Base-by-base conservation (phyloP, 2,113 vertebrate species). In the Chlamydotis undulata region DNA sequence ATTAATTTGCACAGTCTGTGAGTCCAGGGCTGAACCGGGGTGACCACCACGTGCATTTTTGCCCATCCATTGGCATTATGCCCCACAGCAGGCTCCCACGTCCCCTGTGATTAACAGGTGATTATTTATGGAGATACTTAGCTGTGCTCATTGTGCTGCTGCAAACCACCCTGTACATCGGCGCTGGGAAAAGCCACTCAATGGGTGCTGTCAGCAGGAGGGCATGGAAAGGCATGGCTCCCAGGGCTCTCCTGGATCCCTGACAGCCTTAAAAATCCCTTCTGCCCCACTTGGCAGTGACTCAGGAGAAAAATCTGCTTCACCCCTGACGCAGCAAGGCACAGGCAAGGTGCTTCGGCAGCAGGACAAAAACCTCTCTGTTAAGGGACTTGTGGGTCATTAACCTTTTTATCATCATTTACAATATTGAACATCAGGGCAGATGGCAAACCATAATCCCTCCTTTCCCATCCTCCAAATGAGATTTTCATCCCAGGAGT, bases 151-250 rank as follows among this genome's bases (percentile, higher is more conserved):
- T 64, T 1, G 25, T 4, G 11, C 18, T 14, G 9, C 16, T 56
- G 61, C 41, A 53, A 71, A 75, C 19, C 52, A 2, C 47, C 0
- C 0, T 0, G 0, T 29, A 7, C 5, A 0, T 4, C 2, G 0
- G 37, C 9, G 73, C 55, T 33, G 37, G 39, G 23, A 53, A 71
- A 3, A 71, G 61, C 28, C 3, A 1, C 74, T 31, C 14, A 0
- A 3, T 33, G 75, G 10, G 26, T 41, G 64, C 50, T 37, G 12
- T 19, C 26, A 82, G 53, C 12, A 68, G 14, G 11, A 57, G 9
- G 8, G 19, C 33, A 39, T 0, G 0, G 28, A 68, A 80, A 87
- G 31, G 28, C 53, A 45, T 3, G 0, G 0, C 50, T 49, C 64
- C 28, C 29, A 3, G 6, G n/a, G 28, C 33, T 73, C 11, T 79